phyloP scores from a whole-genome alignment of 2,113 vertebrate genomes.

The Xiphophorus couchianus region DNA sequence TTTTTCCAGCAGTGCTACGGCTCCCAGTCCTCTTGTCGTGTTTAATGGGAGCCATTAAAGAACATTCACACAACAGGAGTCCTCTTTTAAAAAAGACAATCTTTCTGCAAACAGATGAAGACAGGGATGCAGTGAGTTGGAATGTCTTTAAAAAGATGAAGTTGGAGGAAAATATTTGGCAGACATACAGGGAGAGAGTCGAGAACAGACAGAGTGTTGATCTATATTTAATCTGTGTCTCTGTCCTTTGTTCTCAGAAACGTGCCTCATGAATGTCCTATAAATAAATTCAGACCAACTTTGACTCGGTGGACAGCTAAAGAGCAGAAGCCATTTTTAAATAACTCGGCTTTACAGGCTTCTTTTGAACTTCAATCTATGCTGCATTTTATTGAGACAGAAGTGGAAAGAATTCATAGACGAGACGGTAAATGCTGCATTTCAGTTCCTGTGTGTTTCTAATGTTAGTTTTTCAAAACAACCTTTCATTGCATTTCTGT shows the following conservation, averaged over 20 bases:
- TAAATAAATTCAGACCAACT: conserved; percentile 49
- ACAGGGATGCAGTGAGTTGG: neutral
- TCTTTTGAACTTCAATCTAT: conserved; percentile 44
- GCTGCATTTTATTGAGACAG: neutral
- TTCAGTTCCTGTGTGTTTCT: no score
- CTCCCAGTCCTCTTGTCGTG: neutral
- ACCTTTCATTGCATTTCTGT: no score
- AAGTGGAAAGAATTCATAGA: neutral
- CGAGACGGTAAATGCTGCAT: no score
- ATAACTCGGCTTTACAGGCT: neutral
- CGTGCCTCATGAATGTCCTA: conserved; percentile 20
- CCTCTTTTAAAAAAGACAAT: neutral
- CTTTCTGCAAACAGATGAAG: neutral
- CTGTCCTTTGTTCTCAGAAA: conserved; percentile 31
- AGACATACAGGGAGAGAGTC: neutral
- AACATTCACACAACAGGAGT: neutral
- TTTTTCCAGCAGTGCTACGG: neutral
- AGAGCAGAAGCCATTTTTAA: conserved; percentile 42
- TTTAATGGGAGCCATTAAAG: conserved; percentile 1
- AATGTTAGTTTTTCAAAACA: no score
- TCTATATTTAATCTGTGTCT: conserved; percentile 41
- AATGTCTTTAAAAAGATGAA: conserved; percentile 1
- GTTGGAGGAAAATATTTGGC: neutral
- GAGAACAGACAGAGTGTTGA: conserved; percentile 4
- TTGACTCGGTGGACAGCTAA: conserved; percentile 28